phyloP scores from a whole-genome alignment of 2,797 vertebrate species.

The Tenualosa ilisha region DNA sequence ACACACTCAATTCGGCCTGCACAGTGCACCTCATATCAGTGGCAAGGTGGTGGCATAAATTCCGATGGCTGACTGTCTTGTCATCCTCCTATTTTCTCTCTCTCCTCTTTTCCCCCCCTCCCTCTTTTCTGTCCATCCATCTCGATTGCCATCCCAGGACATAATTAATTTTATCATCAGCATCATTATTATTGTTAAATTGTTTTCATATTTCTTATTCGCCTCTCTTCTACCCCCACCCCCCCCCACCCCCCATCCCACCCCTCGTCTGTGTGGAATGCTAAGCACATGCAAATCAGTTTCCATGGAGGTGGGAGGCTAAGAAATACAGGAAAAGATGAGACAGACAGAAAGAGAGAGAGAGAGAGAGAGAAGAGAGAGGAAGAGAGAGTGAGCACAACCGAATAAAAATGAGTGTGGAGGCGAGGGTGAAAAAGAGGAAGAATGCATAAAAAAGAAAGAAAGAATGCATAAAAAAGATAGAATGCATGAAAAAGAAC shows the following conservation, averaged over 20 bases:
- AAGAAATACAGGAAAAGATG: slow-evolving; percentile 65
- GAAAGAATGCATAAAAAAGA: background rate
- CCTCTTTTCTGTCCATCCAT: slow-evolving; percentile 58
- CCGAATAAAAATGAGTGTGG: slow-evolving; percentile 60
- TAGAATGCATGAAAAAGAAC: background rate
- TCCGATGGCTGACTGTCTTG: slow-evolving; percentile 68
- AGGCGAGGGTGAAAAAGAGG: slow-evolving; percentile 35
- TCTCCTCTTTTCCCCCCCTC: slow-evolving; percentile 53
- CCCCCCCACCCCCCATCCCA: slow-evolving; percentile 44
- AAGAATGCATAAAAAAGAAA: slow-evolving; percentile 3
- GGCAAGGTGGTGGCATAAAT: slow-evolving; percentile 90
- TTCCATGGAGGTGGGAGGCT: slow-evolving; percentile 70
- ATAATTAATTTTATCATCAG: slow-evolving; percentile 84
- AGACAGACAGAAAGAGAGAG: slow-evolving; percentile 63
- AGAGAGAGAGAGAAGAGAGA: slow-evolving; percentile 62
- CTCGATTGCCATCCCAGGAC: slow-evolving; percentile 66
- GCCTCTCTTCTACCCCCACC: no score
- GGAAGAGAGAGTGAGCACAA: slow-evolving; percentile 56
- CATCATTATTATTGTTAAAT: slow-evolving; percentile 84
- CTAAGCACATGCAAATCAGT: slow-evolving; percentile 97
- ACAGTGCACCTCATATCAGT: slow-evolving; percentile 72
- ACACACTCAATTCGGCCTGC: background rate
- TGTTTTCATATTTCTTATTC: slow-evolving; percentile 79
- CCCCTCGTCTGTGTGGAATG: slow-evolving; percentile 84
- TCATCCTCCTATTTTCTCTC: slow-evolving; percentile 36